Evolutionary conservation across 2,797 vertebrate species (phyloP), one percentile per base, ranked within the genome.

Genomic region (Notolabrus celidotus): DNA sequence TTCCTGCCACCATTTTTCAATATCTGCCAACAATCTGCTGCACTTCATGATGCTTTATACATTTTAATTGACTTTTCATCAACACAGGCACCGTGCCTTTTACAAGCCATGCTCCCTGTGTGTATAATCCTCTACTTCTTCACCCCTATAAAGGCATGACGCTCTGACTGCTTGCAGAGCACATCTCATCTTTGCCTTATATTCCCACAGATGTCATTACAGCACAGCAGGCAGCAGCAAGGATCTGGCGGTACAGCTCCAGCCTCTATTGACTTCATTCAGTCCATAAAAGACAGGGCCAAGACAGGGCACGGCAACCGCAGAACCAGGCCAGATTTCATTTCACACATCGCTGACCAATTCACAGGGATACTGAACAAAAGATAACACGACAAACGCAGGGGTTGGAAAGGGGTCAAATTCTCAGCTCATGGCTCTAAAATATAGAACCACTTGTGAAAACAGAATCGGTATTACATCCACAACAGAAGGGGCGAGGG

Each of bases 261-360:
- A 50, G 42, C 57, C 33, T 79, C 55, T 17, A 8, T 36, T 51
- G 57, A 72, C 67, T 59, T 51, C 46, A 27, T 50, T 45, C 42
- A 49, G 31, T 41, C 43, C 25, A 60, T 54, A 60, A 61, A 47
- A 47, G 42, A 25, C 9, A 31, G 4, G 15, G 46, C 46, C 46
- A 16, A 2, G 16, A 15, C 49, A 31, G 25, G 41, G 59, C 50
- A 34, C 47, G 53, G 63, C 64, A 41, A 64, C 43, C 23, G 64
- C 56, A 69, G 47, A 49, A 70, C 22, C 59, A 38, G 51, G 56
- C 58, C 56, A 39, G 43, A 45, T 82, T 85, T 87, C 72, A 83
- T 85, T 84, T 67, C 56, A 83, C 64, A 85, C 80, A 19, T 76
- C 74, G 8, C 72, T 71, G 80, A 70, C 36, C 77, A 20, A 71